Evolutionary conservation across 2,113 vertebrate genomes (phyloP), one percentile per base, ranked within the genome.

Genomic region (Paracanthobrama guichenoti): DNA sequence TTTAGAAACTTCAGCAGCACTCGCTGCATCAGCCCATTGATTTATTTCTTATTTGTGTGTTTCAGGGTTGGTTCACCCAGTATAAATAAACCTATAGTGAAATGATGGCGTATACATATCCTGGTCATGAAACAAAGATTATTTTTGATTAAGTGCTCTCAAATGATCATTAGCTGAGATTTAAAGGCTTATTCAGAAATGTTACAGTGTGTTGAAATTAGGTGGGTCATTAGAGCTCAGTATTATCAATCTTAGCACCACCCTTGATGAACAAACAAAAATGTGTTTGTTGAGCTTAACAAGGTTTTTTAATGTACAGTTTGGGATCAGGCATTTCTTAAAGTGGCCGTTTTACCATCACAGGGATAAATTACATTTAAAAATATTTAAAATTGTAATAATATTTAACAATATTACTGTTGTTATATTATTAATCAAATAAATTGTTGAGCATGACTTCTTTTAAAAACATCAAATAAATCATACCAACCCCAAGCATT

Each of bases 51-150:
- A 76, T 83, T 85, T 69, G 83, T 69, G 31, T 82, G 48, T 57
- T 85, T 86, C 59, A 85, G 50, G 66, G 57, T 88, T 89, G 60
- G 60, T 76, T 84, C 31, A 66, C 72, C 22, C 77, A 75, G 64
- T 84, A 74, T 81, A 84, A 86, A 86, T 85, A 87, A 87, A 80
- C 79, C 74, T 46, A 48, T 62, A 84, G 76, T 82, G 59, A 81
- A 67, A 69, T 39, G 39, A n/a, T 14, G 22, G 35, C 9, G 53
- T 64, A 67, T 39, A 71, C 62, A 82, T 78, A 59, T 57, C 50
- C 26, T 79, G 79, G 55, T 46, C 64, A 39, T 3, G 18, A 48
- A 85, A 83, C 60, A 86, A 84, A 82, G 82, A 46, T 64, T 71
- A 48, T 67, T 42, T 84, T 72, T 87, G 86, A 84, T 87, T 81